Percentiles rank a stretch among this genome's conserved stretches.
phyloP scores from a whole-genome alignment of 2,113 vertebrate species.

The Dromiciops gliroides region DNA sequence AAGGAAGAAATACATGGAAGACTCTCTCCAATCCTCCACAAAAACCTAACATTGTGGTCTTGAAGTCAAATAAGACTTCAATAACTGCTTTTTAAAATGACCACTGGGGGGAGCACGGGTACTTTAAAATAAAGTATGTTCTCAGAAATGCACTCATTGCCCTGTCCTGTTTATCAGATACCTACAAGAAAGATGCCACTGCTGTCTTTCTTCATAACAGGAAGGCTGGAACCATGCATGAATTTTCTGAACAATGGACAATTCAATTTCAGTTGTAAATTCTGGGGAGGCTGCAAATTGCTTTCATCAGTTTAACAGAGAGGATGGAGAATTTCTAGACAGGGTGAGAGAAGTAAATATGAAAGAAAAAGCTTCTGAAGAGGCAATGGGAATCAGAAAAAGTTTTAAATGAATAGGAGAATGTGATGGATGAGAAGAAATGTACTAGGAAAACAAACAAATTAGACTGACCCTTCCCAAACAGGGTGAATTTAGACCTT shows the following conservation, averaged over 20 bases:
- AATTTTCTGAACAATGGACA: not conserved
- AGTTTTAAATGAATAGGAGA: not conserved
- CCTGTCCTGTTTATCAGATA: not conserved
- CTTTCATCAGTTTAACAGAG: not conserved
- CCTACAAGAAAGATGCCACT: not conserved
- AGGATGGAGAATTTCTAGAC: not conserved
- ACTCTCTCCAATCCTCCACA: not conserved
- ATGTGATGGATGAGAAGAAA: not conserved
- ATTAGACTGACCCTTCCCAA: not conserved
- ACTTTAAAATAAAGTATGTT: not conserved
- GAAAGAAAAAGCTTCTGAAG: not conserved
- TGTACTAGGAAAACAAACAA: not conserved
- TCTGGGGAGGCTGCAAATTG: not conserved
- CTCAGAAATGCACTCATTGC: not conserved
- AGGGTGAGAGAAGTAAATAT: not conserved
- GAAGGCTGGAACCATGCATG: not conserved
- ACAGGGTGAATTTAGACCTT: not conserved
- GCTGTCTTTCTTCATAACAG: not conserved
- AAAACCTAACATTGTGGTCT: not conserved
- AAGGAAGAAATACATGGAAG: not conserved
- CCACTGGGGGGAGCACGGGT: not conserved
- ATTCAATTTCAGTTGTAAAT: not conserved
- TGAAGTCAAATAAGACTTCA: not conserved
- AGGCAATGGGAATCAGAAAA: not conserved
- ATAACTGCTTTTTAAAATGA: not conserved